Evolutionary conservation across 2,113 vertebrate genomes (phyloP).

Genomic region (Nothoprocta pentlandii): DNA sequence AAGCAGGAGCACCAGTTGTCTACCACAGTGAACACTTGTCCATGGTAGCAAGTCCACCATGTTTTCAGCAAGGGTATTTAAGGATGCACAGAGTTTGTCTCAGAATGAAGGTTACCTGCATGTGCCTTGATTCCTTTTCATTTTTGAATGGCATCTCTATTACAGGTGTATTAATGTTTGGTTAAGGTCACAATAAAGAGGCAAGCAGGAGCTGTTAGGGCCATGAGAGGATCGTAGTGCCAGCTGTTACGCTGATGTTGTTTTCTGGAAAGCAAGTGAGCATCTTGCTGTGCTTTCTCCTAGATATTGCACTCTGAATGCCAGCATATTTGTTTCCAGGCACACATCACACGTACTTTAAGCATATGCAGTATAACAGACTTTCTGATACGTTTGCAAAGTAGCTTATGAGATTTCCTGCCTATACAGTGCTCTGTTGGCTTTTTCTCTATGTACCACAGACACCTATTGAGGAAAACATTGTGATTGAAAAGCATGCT

Average conservation of each 20-base stretch:
- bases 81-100: neutral
- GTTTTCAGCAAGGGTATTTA: neutral
- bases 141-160: neutral
- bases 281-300: neutral
- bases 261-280: neutral
- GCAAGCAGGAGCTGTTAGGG: neutral
- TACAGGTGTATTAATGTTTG: neutral
- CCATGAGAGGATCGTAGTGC: neutral
- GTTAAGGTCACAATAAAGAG: neutral
- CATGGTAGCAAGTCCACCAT: neutral
- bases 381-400: neutral
- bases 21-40: too few species aligned
- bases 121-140: neutral
- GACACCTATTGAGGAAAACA: accelerated
- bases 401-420: neutral
- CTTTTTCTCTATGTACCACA: neutral
- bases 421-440: accelerated
- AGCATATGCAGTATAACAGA: neutral
- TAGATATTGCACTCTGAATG: neutral
- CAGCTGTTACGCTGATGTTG: neutral
- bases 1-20: neutral
- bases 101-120: neutral
- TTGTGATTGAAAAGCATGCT: neutral
- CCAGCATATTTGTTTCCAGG: neutral
- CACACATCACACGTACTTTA: neutral